phyloP scores from a whole-genome alignment of 2,888 invertebrate species.

The Tolmerus cingulatus region DNA sequence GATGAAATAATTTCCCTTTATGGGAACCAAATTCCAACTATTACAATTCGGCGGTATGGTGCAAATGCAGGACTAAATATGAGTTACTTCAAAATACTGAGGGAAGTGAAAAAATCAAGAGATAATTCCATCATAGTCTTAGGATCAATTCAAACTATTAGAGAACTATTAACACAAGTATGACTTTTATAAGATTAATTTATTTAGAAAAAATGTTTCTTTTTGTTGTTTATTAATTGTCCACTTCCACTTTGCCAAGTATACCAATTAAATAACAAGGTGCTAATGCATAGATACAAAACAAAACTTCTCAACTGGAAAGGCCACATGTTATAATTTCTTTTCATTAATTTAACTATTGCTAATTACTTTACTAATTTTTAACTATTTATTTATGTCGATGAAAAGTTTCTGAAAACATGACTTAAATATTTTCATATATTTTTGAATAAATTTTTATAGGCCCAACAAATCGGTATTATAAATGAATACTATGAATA shows the following conservation, averaged over 20 bases:
- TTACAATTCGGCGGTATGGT: constrained; percentile 72
- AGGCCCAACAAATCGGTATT: constrained; percentile 93
- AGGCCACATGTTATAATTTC: too few species aligned
- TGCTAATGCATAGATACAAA: too few species aligned
- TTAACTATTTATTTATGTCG: too few species aligned
- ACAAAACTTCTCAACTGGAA: too few species aligned
- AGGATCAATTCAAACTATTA: constrained; percentile 70
- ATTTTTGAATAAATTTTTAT: not conserved
- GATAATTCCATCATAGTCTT: constrained; percentile 77
- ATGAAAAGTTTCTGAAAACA: too few species aligned
- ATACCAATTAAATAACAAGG: too few species aligned
- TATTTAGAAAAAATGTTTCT: not conserved
- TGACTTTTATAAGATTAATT: not conserved
- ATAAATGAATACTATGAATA: constrained; percentile 92
- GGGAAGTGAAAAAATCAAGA: constrained; percentile 73
- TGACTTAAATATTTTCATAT: not conserved
- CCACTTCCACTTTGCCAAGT: too few species aligned
- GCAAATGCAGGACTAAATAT: constrained; percentile 72
- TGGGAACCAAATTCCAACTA: constrained; percentile 66
- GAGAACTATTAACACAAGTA: constrained; percentile 66
- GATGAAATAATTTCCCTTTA: constrained; percentile 75
- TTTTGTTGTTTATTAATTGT: not conserved
- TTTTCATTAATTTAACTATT: too few species aligned
- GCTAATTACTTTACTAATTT: too few species aligned
- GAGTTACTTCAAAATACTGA: constrained; percentile 73